Evolutionary conservation across 2,113 vertebrate species (phyloP), one percentile per base, ranked within the genome.

Genomic region (Pipa parva): DNA sequence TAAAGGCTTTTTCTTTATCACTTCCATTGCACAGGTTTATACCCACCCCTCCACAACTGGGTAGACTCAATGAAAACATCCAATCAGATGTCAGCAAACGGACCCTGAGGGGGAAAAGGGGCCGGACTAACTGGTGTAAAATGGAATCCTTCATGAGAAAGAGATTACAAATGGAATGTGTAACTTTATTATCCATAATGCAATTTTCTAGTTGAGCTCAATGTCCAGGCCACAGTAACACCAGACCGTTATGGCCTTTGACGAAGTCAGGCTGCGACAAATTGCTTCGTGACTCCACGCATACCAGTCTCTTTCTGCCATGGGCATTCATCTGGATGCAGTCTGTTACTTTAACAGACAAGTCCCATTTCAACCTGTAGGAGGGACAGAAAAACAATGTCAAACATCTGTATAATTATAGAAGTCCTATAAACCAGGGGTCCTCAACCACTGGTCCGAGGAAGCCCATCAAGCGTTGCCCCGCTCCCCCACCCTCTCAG

Each of bases 331-430:
- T 64, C 63, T 84, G 85, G 73, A 97, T 65, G 73, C 79, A 81
- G 27, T 78, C 68, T 0, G 85, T 85, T 5, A 97, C 93, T 0
- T 75, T 89, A 6, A 97, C 86, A 0, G 82, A 72, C 15, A 97
- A 76, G 7, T 71, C 60, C 6, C 67, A 61, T 17, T 74, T 85
- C 20, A 86, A 62, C 15, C 95, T 97, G 81, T 0, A 74, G 13
- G 22, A 7, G 26, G 22, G 27, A 20, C 7, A 12, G 4, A 20
- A 1, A 39, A 1, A 9, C 1, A 12, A 15, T 1, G 0, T n/a
- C 1, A 42, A 42, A n/a, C 6, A 42, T 6, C 29, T 6, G 29
- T 31, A 5, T 31, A 10, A 10, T 5, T 31, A 5, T 10, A 31
- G 29, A 10, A 6, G 5, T 31, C 10, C 10, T 5, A 6, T 6